Percentiles rank a stretch among this genome's conserved stretches.
These are phyloP conservation scores for Anoplopoma fimbria DNA, from an alignment of 2,113 vertebrate genomes.

Conservation along the genomic window DNA sequence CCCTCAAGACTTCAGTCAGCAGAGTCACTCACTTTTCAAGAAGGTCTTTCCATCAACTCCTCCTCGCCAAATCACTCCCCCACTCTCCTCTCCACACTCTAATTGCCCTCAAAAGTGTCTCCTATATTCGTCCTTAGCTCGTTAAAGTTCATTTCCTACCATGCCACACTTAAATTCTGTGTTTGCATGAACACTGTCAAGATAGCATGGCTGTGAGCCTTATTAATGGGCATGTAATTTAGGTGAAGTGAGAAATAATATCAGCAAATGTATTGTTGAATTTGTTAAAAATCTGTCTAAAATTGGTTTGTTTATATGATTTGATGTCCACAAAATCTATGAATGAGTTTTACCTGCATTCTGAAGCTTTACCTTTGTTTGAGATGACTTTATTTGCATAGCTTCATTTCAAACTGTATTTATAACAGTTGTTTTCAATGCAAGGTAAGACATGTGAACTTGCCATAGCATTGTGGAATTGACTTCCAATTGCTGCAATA, in stretches of 20 bases:
- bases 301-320: not conserved
- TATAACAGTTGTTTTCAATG: not conserved
- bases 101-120: slow-evolving; percentile 59
- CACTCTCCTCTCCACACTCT: slow-evolving; percentile 19
- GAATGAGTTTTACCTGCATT: not conserved
- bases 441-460: not conserved
- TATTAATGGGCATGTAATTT: slow-evolving; percentile 23
- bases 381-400: not conserved
- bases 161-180: slow-evolving; percentile 14
- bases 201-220: not conserved
- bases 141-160: slow-evolving; percentile 32
- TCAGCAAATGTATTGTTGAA: not conserved
- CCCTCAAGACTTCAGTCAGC: slow-evolving; percentile 41
- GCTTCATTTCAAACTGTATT: not conserved
- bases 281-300: not conserved
- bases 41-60: slow-evolving; percentile 54
- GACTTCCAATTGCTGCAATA: not conserved
- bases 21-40: slow-evolving; percentile 54
- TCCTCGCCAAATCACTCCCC: slow-evolving; percentile 26
- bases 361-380: not conserved
- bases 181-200: slow-evolving; percentile 14
- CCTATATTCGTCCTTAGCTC: slow-evolving; percentile 14
- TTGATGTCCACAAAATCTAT: not conserved
- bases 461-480: not conserved
- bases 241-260: not conserved